Percentiles rank a stretch among this genome's conserved stretches.
Conservation (phyloP, 2,888 invertebrate species). For the Chrysina gloriosa region DNA sequence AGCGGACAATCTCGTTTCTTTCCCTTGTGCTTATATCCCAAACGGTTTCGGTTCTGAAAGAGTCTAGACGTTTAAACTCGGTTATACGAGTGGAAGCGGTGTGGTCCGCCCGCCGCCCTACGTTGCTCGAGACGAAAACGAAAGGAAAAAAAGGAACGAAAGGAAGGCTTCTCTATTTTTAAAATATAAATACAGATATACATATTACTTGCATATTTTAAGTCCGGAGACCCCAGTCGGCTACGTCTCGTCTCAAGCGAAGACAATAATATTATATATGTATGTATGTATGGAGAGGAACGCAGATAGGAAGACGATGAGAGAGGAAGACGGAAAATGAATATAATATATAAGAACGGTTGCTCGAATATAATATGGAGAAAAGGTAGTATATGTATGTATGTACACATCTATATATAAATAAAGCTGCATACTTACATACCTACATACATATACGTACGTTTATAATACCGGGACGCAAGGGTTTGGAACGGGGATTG, state of each 20-base stretch:
- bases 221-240: background rate
- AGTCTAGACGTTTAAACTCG: constrained; percentile 29
- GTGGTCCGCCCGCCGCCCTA: background rate
- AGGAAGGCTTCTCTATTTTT: constrained; percentile 15
- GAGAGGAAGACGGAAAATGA: background rate
- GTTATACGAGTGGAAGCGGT: constrained; percentile 5
- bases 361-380: constrained; percentile 4
- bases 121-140: background rate
- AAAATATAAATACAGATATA: constrained; percentile 28
- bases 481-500: constrained; percentile 1
- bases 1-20: background rate
- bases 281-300: background rate
- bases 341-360: constrained; percentile 8
- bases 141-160: background rate
- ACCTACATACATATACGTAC: background rate
- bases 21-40: background rate
- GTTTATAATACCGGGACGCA: background rate
- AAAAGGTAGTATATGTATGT: background rate
- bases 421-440: background rate
- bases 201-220: constrained; percentile 35
- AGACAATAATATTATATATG: constrained; percentile 13
- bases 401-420: constrained; percentile 2
- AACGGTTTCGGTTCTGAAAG: constrained; percentile 20
- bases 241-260: background rate
- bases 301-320: background rate